Evolutionary conservation across 2,113 vertebrate species (phyloP), one percentile per base, ranked within the genome.

Genomic region (Eurypyga helias): DNA sequence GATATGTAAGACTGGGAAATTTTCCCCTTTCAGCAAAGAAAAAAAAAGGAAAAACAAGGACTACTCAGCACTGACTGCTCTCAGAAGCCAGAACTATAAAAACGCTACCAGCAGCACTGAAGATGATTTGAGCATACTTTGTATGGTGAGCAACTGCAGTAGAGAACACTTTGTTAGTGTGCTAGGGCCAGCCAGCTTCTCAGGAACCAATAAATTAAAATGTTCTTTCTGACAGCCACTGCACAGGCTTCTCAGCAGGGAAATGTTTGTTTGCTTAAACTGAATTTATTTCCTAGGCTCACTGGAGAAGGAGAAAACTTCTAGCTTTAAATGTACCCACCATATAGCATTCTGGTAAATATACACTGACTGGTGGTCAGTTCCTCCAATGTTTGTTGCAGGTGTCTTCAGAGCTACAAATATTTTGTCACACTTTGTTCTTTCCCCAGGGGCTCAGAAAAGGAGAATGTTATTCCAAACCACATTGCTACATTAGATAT

Each of bases 121-220:
- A 55, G 80, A 90, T 79, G 43, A 93, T 89, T 90, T 83, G 83
- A 78, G 72, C 57, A 75, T 72, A 84, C 64, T 89, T 79, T 60
- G 65, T 75, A 67, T 45, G 64, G 83, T 29, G 55, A 93, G 75
- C 76, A 94, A 79, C 71, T 62, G 80, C 88, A 93, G 90, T 5
- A 93, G 38, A 96, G 45, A 93, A 93, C 60, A 41, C 19, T 92
- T 89, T 54, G 60, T 36, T 77, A 55, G 72, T 66, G n/a, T 64
- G 64, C 69, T 67, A 84, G 48, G 64, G 67, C 83, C 83, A 94
- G 76, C 43, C 95, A 93, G 20, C 24, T 92, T 92, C 76, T 89
- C 71, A 58, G 75, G 62, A 96, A 75, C 71, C 76, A 86, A 81
- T 95, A 96, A 93, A 84, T 94, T 93, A 94, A 92, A 83, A 87